Base-by-base conservation (phyloP, 30 jellyfish, hydroid and myxozoan genomes). In the Hydractinia symbiolongicarpus region DNA sequence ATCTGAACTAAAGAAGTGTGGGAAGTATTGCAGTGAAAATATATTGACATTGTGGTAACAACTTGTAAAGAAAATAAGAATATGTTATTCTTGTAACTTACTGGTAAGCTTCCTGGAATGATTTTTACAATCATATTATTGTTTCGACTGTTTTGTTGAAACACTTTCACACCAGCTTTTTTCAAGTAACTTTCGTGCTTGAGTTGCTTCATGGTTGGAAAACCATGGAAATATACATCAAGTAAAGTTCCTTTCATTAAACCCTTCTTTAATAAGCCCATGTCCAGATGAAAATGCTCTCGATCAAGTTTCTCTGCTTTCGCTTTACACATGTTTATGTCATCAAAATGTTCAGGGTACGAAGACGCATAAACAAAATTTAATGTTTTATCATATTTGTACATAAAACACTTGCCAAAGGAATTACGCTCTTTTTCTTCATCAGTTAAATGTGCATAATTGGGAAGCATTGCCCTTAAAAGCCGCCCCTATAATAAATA, bases 131-230 rank as follows among this genome's bases (percentile, higher is more conserved):
- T 73, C 86, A 77, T 81, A 92, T 84, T 91, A 16, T 91, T 86
- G 50, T 81, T 83, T 73, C 78, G 79, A 79, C 98, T 91, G 53
- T 86, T 72, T 30, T 82, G 92, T 51, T 90, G 81, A 68, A 91
- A 91, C 14, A 91, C 96, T 56, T 89, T 66, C 30, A 91, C 95
- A n/a, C 96, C 98, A 67, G 91, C 95, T 51, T 87, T 87, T 14
- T 86, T 86, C 17, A 86, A 67, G 54, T 74, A 56, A 20, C 92
- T 60, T 91, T 83, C 55, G 61, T 91, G 96, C 16, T 76, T 60
- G 20, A 91, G 21, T 75, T 91, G 98, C 58, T 80, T 78, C 78
- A 91, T 50, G 17, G 98, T 91, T 7, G 98, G 96, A 80, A 91
- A 91, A 17, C 98, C 98, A 53, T 93, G 96, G 62, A 87, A 91